Base-by-base conservation (phyloP, 2,888 invertebrate genomes). In the Meteorus colon region DNA sequence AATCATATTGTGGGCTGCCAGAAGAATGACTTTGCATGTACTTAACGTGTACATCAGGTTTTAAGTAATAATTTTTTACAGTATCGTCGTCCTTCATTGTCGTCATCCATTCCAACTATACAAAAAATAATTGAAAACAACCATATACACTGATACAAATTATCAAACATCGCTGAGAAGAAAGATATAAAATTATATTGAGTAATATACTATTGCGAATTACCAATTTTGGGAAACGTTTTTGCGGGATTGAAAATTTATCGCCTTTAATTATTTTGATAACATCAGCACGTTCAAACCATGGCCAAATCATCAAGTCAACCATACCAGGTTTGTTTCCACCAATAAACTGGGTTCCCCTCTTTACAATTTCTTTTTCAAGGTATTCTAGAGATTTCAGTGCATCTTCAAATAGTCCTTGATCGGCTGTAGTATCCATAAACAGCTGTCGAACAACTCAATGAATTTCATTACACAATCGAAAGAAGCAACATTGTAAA, bases 261-360 rank as follows among this genome's bases (percentile, higher is more conserved):
- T 93, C 91, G 69, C 92, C 93, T 5, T 92, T 92, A 63, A 94
- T 86, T 29, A 93, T 87, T 83, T 91, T 91, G 0, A 95, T 90
- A 62, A 95, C 85, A 78, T 92, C 91, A 0, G 94, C 85, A 82
- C 94, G 91, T 87, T 96, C 96, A 84, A 95, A 92, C 94, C 96
- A 96, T 1, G 96, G 96, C 96, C 96, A 96, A 80, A 96, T 93
- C 92, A 96, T 95, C 82, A 94, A 94, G 87, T 96, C 96, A 71
- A 96, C 90, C 92, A 95, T 93, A 65, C 96, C 96, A 0, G 96
- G 95, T 75, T 92, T 92, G 71, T 90, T 90, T 0, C 95, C 95
- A 77, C 93, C 91, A 81, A 95, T 93, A 87, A 92, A 96, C 69
- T 91, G 91, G 0, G 93, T 93, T 29, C 92, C 92, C 68, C 96